Evolutionary conservation across 2,888 invertebrate genomes (phyloP).

Genomic region (Leptogaster cylindrica): DNA sequence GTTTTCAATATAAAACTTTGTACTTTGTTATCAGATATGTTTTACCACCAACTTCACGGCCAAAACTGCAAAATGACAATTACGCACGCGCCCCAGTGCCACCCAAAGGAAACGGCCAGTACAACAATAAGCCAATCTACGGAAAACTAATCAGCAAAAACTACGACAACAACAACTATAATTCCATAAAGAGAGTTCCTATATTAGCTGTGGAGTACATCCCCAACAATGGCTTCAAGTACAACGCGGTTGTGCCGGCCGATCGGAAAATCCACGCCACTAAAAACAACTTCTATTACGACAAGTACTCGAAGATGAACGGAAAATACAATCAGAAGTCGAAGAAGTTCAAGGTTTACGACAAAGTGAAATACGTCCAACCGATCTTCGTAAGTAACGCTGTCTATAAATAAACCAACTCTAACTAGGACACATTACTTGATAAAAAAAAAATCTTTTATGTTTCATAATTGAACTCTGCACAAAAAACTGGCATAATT

Average conservation of each 20-base stretch:
- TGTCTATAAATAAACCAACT: too few species aligned
- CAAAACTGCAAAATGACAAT: constrained; percentile 53
- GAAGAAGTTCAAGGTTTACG: constrained; percentile 60
- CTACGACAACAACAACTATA: constrained; percentile 48
- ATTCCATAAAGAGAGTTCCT: constrained; percentile 50
- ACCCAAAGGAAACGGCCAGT: constrained; percentile 45
- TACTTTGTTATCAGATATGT: constrained; percentile 54
- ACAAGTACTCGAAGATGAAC: constrained; percentile 55
- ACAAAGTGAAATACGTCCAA: constrained; percentile 58
- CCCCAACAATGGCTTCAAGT: constrained; percentile 59
- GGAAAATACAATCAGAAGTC: constrained; percentile 61
- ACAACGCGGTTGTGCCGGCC: constrained; percentile 56
- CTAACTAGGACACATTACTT: too few species aligned
- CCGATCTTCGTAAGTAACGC: constrained; percentile 58
- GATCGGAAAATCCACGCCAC: constrained; percentile 45
- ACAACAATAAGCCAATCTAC: constrained; percentile 53
- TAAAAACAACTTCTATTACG: constrained; percentile 48
- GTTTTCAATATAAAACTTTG: not conserved
- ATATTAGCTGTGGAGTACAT: constrained; percentile 57
- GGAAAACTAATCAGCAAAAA: constrained; percentile 51
- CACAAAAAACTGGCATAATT: too few species aligned
- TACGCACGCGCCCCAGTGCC: constrained; percentile 47
- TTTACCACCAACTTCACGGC: constrained; percentile 60
- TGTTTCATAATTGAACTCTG: too few species aligned
- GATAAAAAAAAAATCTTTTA: too few species aligned